Evolutionary conservation across 2,888 invertebrate genomes (phyloP), one percentile per base, ranked within the genome.

Genomic region (Melinaea menophilus): DNA sequence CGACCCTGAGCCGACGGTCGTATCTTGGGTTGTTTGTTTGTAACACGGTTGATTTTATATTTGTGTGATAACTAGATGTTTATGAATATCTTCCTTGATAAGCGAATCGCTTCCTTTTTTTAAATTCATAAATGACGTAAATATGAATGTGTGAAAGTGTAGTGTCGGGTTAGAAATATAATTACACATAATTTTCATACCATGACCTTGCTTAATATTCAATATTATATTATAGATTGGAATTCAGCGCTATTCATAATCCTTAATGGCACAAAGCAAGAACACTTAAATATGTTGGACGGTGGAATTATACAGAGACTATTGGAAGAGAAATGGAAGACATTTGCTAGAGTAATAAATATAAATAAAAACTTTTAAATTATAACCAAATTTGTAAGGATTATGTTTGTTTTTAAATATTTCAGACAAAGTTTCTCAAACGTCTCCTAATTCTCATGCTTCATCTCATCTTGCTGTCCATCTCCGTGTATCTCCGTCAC

Each of bases 261-360:
- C 76, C 92, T 99, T 67, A 98, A 99, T 80, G 99, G 99, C 62
- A 98, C 97, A 9, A 99, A 98, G 79, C 97, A 98, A 77, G 99
- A 98, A 77, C 99, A 99, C 92, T 92, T 99, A 80, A 98, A 99
- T 82, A 99, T 99, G 99, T 91, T 99, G 76, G 98, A 98, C 79
- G 98, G 99, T 57, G 99, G 99, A 41, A 99, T 99, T 63, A 99
- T 99, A 78, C 98, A 99, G 81, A 94, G 98, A 76, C 90, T 99
- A 58, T 92, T 99, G 22, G 99, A 99, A 84, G 99, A 99, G 86
- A 99, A 99, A 85, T 99, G 99, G 99, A 99, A 99, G 86, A 98
- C 98, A 0, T 99, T 98, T 91, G 99, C 98, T 35, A 93, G 96
- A 89, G 97, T 97, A 91, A 78, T 22, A 48, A 3, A 22, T 4